phyloP scores from a whole-genome alignment of 1,140 invertebrate genomes.

The Bombus confusus region DNA sequence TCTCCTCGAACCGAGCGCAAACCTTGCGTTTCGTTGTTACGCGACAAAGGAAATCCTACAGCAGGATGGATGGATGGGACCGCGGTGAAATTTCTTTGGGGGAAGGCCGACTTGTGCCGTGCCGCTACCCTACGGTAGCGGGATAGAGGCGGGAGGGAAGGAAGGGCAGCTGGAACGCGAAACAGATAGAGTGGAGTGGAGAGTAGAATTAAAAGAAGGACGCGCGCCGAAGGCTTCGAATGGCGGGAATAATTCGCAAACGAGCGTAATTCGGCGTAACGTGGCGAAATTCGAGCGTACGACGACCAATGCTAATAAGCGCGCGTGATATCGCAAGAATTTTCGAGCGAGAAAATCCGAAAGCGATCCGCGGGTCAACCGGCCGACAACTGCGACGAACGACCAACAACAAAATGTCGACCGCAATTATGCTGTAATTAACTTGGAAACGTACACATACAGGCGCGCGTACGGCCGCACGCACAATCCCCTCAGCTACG shows the following conservation, averaged over 20 bases:
- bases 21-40: conserved; percentile 11
- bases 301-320: conserved; percentile 54
- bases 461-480: not conserved
- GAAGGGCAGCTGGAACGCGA: too few species aligned
- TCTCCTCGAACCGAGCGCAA: not conserved
- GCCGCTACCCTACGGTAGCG: too few species aligned
- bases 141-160: too few species aligned
- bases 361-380: conserved; percentile 51
- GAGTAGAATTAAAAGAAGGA: not conserved
- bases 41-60: conserved; percentile 19
- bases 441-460: conserved; percentile 74
- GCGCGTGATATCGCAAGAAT: conserved; percentile 65
- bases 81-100: not conserved
- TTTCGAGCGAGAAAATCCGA: conserved; percentile 55
- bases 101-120: not conserved
- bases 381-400: conserved; percentile 61
- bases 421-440: conserved; percentile 83
- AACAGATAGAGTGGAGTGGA: not conserved
- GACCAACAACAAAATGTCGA: conserved; percentile 81
- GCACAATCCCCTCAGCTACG: not conserved
- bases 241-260: conserved; percentile 43
- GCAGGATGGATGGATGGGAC: not conserved
- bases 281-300: conserved; percentile 29
- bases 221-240: conserved; percentile 17
- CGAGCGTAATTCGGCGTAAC: conserved; percentile 29